A percentile compares a stretch with the other conserved stretches of the same genome.
Conservation (phyloP, 2,113 vertebrate genomes). For the Lanius ludovicianus region DNA sequence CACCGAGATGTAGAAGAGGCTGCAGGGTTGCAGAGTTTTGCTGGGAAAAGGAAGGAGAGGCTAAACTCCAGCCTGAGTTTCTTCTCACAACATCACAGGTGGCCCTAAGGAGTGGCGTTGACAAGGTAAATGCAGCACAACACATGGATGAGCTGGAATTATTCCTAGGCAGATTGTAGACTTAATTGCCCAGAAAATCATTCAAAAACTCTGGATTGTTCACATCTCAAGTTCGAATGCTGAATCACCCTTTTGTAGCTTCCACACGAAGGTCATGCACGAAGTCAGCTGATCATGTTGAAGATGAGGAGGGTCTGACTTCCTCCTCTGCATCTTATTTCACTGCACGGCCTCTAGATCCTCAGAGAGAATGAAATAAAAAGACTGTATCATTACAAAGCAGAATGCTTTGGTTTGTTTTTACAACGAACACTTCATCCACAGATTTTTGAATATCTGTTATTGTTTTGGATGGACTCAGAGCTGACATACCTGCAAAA, state of each 20-base stretch:
- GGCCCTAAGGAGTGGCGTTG: neutral
- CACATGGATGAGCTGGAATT: neutral
- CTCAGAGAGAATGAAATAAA: neutral
- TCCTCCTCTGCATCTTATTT: neutral
- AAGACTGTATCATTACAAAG: neutral
- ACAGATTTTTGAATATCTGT: neutral
- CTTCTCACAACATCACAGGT: neutral
- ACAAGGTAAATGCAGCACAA: neutral
- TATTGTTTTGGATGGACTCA: neutral
- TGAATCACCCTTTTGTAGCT: neutral
- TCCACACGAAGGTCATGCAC: neutral
- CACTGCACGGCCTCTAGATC: neutral
- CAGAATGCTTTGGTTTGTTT: neutral
- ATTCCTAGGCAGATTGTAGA: neutral
- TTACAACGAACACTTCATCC: neutral
- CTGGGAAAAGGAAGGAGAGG: neutral
- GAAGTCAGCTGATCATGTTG: neutral
- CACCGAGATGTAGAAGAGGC: neutral
- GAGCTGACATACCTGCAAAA: neutral
- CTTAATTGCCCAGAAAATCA: constrained; percentile 11
- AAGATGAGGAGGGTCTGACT: neutral
- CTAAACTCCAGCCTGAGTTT: neutral
- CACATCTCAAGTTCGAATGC: neutral
- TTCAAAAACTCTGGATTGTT: neutral
- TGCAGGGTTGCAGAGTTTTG: neutral